A percentile compares a stretch with the other conserved stretches of the same genome.
These are phyloP conservation scores for Amphiprion clarkii DNA, from an alignment of 2,797 vertebrate genomes.

Conservation along the genomic window DNA sequence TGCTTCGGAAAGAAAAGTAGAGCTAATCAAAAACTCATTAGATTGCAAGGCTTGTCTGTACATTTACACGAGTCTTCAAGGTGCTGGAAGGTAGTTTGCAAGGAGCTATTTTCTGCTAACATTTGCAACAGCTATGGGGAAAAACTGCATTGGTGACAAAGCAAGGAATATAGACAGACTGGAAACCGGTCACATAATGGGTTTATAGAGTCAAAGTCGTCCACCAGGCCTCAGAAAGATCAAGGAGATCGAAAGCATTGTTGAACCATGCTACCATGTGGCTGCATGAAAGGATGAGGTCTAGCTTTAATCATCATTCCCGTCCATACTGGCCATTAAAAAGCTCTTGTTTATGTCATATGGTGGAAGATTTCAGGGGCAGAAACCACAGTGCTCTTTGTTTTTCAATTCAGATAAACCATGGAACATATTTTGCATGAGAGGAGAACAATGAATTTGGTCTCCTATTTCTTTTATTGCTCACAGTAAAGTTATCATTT, in stretches of 20 bases:
- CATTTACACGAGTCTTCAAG: not conserved
- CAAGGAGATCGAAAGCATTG: constrained; percentile 5
- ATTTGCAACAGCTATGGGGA: too few relatives aligned
- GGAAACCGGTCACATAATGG: not conserved
- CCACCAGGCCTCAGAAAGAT: constrained; percentile 1
- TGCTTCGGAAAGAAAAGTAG: constrained; percentile 5
- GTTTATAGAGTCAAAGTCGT: constrained; percentile 4
- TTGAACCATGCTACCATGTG: constrained; percentile 11
- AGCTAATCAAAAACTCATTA: not conserved
- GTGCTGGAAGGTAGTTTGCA: too few relatives aligned
- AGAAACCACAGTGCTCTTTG: too few relatives aligned
- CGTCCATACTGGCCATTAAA: not conserved
- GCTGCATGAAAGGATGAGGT: not conserved
- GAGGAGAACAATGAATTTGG: too few relatives aligned
- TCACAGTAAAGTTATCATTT: too few relatives aligned
- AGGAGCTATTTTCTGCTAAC: too few relatives aligned
- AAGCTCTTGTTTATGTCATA: not conserved
- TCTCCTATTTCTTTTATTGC: too few relatives aligned
- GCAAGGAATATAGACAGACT: not conserved
- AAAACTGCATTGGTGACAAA: not conserved
- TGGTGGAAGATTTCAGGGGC: too few relatives aligned
- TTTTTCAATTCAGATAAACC: not conserved
- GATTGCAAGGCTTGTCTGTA: not conserved
- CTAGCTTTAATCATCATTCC: constrained; percentile 24
- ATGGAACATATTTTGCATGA: too few relatives aligned